These are phyloP conservation scores for Chironomus striatipennis DNA, from an alignment of 1,140 invertebrate species.

Conservation along the genomic window DNA sequence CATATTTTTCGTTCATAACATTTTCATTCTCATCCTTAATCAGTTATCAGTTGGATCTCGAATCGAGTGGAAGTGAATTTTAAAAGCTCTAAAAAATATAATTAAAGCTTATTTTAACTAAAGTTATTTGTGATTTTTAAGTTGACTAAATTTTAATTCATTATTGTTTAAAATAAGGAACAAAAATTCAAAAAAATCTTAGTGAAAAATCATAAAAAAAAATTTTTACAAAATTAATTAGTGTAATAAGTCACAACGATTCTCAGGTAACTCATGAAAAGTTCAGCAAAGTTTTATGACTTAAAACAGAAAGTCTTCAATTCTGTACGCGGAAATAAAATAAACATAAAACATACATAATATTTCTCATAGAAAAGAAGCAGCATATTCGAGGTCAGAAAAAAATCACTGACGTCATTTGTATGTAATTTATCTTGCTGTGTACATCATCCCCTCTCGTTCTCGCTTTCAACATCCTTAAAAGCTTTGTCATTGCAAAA, in stretches of 20 bases:
- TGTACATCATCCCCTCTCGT: constrained; percentile 1
- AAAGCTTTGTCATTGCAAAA: no score
- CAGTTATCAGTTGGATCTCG: constrained; percentile 19
- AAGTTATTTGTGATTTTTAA: neutral
- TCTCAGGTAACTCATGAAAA: neutral
- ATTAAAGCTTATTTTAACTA: neutral
- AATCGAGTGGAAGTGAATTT: neutral
- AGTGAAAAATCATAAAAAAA: neutral
- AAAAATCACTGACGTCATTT: constrained; percentile 20
- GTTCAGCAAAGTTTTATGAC: neutral
- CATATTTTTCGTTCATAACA: constrained; percentile 17
- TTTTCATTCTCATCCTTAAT: constrained; percentile 20
- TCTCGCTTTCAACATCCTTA: neutral
- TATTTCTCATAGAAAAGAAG: neutral
- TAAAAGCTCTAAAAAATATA: neutral
- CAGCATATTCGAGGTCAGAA: constrained; percentile 18
- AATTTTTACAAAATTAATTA: neutral
- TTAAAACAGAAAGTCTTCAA: neutral
- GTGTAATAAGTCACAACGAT: no score
- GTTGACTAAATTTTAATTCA: neutral
- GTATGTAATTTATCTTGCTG: constrained; percentile 6
- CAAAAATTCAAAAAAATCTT: neutral
- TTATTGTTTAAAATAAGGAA: neutral
- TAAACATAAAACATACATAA: constrained; percentile 10
- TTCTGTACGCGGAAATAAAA: neutral